These are phyloP conservation scores for Epicampocera succincta DNA, from an alignment of 2,888 invertebrate genomes.

Conservation along the genomic window DNA sequence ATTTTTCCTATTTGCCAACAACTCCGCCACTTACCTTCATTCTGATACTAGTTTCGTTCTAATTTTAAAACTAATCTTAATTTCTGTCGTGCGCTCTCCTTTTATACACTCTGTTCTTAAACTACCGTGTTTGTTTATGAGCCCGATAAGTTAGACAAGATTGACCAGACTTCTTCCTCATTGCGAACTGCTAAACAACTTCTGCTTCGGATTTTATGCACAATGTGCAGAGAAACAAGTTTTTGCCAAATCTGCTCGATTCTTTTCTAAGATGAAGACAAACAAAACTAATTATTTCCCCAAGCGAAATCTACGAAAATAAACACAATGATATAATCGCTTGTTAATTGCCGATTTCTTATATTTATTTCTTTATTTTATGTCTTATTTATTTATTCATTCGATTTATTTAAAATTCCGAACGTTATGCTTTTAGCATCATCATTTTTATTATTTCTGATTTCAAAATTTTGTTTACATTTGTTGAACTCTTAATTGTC, in stretches of 20 bases:
- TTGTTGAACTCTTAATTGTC: too few species aligned
- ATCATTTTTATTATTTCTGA: too few species aligned
- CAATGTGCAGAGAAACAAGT: conserved; percentile 18
- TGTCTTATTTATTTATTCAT: too few species aligned
- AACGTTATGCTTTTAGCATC: too few species aligned
- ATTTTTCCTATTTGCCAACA: neutral
- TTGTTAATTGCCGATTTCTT: too few species aligned
- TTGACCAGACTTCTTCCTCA: conserved; percentile 30
- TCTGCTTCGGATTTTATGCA: neutral
- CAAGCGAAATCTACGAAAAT: too few species aligned
- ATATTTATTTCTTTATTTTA: too few species aligned
- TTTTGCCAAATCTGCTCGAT: neutral
- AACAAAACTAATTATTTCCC: too few species aligned
- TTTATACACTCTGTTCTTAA: conserved; percentile 39
- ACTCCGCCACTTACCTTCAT: conserved; percentile 40
- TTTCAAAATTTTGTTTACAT: too few species aligned
- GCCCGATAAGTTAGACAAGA: neutral
- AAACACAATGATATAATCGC: too few species aligned
- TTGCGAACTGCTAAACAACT: neutral
- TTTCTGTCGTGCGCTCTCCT: neutral
- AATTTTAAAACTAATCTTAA: conserved; percentile 46
- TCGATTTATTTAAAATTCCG: too few species aligned
- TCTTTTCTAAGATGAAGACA: conserved; percentile 11
- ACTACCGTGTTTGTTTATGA: neutral
- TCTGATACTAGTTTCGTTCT: conserved; percentile 31